Evolutionary conservation across 2,888 invertebrate species (phyloP).

Genomic region (Noctua comes): DNA sequence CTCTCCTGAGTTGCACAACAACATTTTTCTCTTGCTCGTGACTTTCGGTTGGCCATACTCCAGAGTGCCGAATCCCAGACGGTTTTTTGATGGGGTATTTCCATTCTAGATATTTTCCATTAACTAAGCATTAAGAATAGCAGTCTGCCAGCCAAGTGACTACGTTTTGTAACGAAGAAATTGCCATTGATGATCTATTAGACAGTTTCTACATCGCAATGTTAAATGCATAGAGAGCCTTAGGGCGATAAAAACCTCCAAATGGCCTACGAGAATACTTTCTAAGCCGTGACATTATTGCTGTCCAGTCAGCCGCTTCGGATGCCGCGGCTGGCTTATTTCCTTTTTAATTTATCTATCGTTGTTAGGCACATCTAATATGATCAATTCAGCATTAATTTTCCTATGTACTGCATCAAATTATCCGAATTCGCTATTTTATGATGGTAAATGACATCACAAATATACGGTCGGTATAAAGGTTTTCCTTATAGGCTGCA

Average conservation of each 20-base stretch:
- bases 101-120: constrained; percentile 15
- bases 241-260: not conserved
- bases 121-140: constrained; percentile 4
- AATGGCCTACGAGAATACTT: not conserved
- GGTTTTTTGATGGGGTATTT: constrained; percentile 33
- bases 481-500: constrained; percentile 11
- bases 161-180: not conserved
- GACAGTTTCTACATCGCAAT: not conserved
- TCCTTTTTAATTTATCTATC: not conserved
- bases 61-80: constrained; percentile 25
- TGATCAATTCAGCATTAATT: constrained; percentile 1
- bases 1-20: not conserved
- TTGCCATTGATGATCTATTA: constrained; percentile 1
- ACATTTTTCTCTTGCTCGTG: not conserved
- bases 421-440: not conserved
- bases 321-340: not conserved
- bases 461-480: not conserved
- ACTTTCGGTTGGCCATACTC: constrained; percentile 16
- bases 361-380: not conserved
- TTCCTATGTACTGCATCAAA: not conserved
- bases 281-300: not conserved
- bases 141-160: not conserved
- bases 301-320: not conserved
- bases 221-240: not conserved
- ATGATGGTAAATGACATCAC: not conserved